phyloP scores from a whole-genome alignment of 2,888 invertebrate genomes.

The Lycia hirtaria region DNA sequence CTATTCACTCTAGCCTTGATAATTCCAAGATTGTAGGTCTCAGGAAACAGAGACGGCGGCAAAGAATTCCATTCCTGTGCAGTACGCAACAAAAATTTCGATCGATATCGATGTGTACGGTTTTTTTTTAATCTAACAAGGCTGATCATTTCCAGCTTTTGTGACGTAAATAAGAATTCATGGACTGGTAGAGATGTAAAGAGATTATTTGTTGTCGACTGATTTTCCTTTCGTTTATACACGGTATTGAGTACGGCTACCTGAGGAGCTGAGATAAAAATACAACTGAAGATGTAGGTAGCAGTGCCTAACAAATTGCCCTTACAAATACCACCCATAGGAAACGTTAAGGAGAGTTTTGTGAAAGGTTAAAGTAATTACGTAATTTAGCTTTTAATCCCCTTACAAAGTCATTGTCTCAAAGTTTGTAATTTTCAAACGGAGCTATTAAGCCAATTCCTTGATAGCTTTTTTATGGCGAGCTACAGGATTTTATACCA shows the following conservation, averaged over 20 bases:
- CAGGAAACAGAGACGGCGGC: no score
- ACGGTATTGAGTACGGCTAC: slow-evolving; percentile 24
- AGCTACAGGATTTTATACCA: slow-evolving; percentile 18
- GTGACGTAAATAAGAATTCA: slow-evolving; percentile 35
- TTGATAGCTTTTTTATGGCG: slow-evolving; percentile 39
- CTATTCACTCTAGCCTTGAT: no score
- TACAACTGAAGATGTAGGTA: slow-evolving; percentile 39
- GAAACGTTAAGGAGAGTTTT: slow-evolving; percentile 48
- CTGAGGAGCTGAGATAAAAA: slow-evolving; percentile 36
- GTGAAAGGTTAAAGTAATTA: slow-evolving; percentile 54
- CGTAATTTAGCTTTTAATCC: slow-evolving; percentile 56
- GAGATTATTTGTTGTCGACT: slow-evolving; percentile 31
- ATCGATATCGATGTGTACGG: no score
- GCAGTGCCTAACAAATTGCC: slow-evolving; percentile 45
- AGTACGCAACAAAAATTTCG: no score
- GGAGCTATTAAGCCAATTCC: slow-evolving; percentile 46
- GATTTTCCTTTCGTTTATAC: slow-evolving; percentile 31
- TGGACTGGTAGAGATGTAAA: slow-evolving; percentile 32
- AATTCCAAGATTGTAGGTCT: no score
- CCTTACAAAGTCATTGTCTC: slow-evolving; percentile 52
- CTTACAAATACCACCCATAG: slow-evolving; percentile 45
- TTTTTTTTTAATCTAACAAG: no score
- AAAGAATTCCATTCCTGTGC: no score
- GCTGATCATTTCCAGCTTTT: slow-evolving; percentile 50
- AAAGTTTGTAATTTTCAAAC: slow-evolving; percentile 54